A percentile compares a stretch with the other conserved stretches of the same genome.
phyloP scores from a whole-genome alignment of 2,797 vertebrate genomes.

The Catharus ustulatus region DNA sequence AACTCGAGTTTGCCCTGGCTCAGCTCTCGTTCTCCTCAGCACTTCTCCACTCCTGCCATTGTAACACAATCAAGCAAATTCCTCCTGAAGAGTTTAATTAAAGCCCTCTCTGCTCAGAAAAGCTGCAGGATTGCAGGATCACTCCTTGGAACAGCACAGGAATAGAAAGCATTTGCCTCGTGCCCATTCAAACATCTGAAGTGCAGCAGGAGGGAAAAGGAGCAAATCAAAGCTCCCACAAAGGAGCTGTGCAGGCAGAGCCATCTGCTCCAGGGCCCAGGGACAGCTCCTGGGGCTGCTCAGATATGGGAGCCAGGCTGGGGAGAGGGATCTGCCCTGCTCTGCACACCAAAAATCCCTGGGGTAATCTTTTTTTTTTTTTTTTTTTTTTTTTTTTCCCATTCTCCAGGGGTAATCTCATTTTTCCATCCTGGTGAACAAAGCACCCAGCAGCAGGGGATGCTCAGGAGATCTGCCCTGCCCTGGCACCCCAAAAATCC shows the following conservation, averaged over 20 bases:
- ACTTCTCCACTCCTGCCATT: background rate
- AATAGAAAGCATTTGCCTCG: background rate
- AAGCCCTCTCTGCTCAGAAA: background rate
- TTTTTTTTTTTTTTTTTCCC: too few species aligned
- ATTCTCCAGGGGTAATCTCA: too few species aligned
- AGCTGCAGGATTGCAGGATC: background rate
- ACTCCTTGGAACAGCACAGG: background rate
- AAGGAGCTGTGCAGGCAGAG: background rate
- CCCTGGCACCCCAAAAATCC: too few species aligned
- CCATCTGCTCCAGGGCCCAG: background rate
- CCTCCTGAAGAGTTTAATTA: background rate
- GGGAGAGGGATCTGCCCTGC: background rate
- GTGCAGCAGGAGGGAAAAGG: background rate
- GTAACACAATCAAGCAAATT: background rate
- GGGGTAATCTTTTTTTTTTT: too few species aligned
- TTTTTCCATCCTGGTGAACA: background rate
- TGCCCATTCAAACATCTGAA: background rate
- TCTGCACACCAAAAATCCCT: background rate
- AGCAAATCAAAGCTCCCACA: background rate
- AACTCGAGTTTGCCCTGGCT: background rate
- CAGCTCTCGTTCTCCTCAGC: background rate
- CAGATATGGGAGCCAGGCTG: background rate
- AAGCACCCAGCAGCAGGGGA: background rate
- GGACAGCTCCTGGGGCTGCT: background rate
- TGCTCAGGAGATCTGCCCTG: rapidly evolving